A percentile compares a stretch with the other conserved stretches of the same genome.
Evolutionary conservation across 2,113 vertebrate genomes (phyloP).

Genomic region (Ammodramus savannarum): DNA sequence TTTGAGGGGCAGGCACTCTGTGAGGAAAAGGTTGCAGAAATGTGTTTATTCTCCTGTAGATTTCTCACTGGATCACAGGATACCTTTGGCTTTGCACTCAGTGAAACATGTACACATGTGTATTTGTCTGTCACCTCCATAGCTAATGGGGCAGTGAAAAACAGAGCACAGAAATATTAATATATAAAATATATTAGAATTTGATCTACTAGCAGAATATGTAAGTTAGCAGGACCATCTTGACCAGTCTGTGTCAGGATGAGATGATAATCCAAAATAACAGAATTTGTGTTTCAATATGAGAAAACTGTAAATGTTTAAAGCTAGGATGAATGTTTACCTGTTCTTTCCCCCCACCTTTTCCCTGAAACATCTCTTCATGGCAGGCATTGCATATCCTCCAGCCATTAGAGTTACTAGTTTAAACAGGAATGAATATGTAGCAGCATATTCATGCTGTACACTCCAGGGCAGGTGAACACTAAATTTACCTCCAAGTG

Average conservation of each 20-base stretch:
- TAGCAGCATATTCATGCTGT: background rate
- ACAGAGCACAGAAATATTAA: background rate
- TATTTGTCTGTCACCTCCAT: background rate
- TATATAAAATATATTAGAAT: background rate
- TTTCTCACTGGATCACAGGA: background rate
- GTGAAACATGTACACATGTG: fast-evolving
- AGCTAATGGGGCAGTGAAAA: background rate
- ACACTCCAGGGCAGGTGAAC: conserved; percentile 18
- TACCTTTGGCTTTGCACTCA: background rate
- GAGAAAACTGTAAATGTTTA: background rate
- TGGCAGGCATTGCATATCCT: background rate
- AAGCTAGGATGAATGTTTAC: background rate
- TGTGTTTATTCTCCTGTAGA: background rate
- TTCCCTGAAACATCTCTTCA: background rate
- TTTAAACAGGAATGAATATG: conserved; percentile 1
- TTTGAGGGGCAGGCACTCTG: background rate
- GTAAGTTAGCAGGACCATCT: background rate
- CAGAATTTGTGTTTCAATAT: background rate
- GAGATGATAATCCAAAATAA: background rate
- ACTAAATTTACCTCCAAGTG: conserved; percentile 34
- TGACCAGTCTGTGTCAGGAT: background rate
- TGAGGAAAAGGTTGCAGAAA: background rate
- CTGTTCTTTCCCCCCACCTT: background rate
- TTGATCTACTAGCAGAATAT: background rate
- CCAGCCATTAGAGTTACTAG: background rate